Conservation (phyloP, 1,140 invertebrate species). For the Chironomus striatipennis region DNA sequence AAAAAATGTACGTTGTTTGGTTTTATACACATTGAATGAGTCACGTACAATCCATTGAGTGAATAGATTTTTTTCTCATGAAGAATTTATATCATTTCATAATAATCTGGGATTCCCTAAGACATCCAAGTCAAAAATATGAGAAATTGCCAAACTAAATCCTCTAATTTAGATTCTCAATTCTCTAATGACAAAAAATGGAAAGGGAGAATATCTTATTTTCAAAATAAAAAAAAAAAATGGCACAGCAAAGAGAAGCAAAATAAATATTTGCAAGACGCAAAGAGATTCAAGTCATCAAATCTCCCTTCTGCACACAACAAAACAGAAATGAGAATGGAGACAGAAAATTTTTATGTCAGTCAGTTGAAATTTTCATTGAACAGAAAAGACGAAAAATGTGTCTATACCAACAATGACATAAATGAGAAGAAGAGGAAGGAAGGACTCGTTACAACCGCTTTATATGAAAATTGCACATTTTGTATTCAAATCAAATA, state of each 20-base stretch:
- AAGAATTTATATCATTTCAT: not conserved
- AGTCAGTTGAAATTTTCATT: slow-evolving; percentile 8
- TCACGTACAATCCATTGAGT: not conserved
- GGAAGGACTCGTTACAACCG: not conserved
- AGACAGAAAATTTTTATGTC: not conserved
- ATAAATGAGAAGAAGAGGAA: not conserved
- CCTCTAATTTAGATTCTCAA: too few relatives aligned
- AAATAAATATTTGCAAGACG: not conserved
- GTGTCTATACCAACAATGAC: not conserved
- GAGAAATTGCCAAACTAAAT: too few relatives aligned
- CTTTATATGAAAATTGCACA: not conserved
- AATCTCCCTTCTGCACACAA: not conserved
- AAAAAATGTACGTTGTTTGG: too few relatives aligned
- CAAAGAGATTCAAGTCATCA: not conserved
- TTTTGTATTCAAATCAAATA: slow-evolving; percentile 15
- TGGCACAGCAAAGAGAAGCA: too few relatives aligned
- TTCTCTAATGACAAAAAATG: too few relatives aligned
- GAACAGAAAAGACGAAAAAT: not conserved
- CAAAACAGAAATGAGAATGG: not conserved
- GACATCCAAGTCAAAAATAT: too few relatives aligned
- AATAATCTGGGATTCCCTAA: too few relatives aligned
- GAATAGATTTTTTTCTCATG: not conserved
- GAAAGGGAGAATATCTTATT: too few relatives aligned
- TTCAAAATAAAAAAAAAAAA: too few relatives aligned
- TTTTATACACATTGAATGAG: too few relatives aligned